phyloP scores from a whole-genome alignment of 2,888 invertebrate species.

The Oxystoma pomonae region DNA sequence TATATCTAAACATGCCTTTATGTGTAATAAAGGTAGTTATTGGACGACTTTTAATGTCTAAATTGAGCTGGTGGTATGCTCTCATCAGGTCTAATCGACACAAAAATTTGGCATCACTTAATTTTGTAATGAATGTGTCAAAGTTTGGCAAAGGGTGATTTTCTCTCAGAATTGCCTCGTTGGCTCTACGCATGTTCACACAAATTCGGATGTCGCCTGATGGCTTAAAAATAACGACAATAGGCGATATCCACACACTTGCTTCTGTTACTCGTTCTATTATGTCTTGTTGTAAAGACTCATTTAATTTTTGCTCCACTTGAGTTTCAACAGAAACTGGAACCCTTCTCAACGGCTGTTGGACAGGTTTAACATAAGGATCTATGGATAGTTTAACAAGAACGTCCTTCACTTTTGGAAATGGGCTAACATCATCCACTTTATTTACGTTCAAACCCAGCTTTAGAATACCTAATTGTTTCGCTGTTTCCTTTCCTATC shows the following conservation, averaged over 20 bases:
- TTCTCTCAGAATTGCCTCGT: constrained; percentile 34
- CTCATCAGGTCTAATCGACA: constrained; percentile 26
- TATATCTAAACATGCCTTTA: constrained; percentile 34
- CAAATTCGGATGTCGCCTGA: constrained; percentile 34
- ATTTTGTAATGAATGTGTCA: constrained; percentile 28
- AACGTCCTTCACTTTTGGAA: constrained; percentile 28
- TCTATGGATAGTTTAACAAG: constrained; percentile 23
- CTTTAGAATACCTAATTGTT: constrained; percentile 25
- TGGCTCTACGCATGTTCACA: constrained; percentile 39
- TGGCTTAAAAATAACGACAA: constrained; percentile 33
- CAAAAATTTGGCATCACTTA: constrained; percentile 33
- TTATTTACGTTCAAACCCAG: constrained; percentile 17
- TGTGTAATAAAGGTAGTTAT: constrained; percentile 28
- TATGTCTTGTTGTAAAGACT: constrained; percentile 30
- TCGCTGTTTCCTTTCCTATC: constrained; percentile 26
- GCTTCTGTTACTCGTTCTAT: constrained; percentile 37
- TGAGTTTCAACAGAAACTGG: constrained; percentile 21
- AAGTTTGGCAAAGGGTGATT: constrained; percentile 32
- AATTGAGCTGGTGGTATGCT: constrained; percentile 35
- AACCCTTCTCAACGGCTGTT: constrained; percentile 22
- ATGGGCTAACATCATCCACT: constrained; percentile 10
- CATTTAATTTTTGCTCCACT: constrained; percentile 26
- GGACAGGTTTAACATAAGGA: constrained; percentile 21
- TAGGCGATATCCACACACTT: constrained; percentile 38
- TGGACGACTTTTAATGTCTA: constrained; percentile 18